phyloP scores from a whole-genome alignment of 2,888 invertebrate genomes.

The Macropis europaea region DNA sequence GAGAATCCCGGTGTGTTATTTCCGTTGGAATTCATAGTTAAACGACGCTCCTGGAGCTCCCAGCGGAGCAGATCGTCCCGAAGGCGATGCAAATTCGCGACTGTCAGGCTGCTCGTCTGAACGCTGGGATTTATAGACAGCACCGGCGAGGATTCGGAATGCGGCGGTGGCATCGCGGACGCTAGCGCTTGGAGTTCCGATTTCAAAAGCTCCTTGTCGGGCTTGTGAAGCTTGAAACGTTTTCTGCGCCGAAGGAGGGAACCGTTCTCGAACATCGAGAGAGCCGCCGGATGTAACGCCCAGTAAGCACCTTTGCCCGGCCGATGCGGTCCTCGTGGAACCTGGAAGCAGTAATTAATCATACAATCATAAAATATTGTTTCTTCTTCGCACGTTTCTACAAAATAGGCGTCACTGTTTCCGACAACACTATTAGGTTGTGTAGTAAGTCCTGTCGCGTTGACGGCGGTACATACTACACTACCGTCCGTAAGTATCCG shows the following conservation, averaged over 20 bases:
- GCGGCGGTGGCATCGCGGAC: constrained; percentile 75
- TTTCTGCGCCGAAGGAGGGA: constrained; percentile 89
- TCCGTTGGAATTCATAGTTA: constrained; percentile 55
- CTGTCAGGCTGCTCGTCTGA: constrained; percentile 62
- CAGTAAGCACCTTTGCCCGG: constrained; percentile 93
- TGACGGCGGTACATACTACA: too few relatives aligned
- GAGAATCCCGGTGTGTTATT: constrained; percentile 64
- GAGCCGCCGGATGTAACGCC: constrained; percentile 89
- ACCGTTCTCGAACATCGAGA: constrained; percentile 94
- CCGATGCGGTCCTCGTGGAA: constrained; percentile 88
- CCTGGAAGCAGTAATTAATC: constrained; percentile 77
- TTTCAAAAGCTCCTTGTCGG: constrained; percentile 83
- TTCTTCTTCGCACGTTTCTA: too few relatives aligned
- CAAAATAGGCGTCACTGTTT: too few relatives aligned
- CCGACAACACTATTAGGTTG: too few relatives aligned
- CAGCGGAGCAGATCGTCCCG: constrained; percentile 76
- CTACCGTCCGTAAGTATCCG: too few relatives aligned
- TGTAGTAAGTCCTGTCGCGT: too few relatives aligned
- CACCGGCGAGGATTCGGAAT: constrained; percentile 52
- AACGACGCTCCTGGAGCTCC: constrained; percentile 78
- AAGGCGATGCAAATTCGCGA: constrained; percentile 75
- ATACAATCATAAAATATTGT: too few relatives aligned
- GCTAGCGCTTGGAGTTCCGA: constrained; percentile 76
- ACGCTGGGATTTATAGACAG: constrained; percentile 27
- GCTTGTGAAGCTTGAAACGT: constrained; percentile 90